These are phyloP conservation scores for Xiphorhynchus elegans DNA, from an alignment of 2,113 vertebrate species.

Conservation along the genomic window DNA sequence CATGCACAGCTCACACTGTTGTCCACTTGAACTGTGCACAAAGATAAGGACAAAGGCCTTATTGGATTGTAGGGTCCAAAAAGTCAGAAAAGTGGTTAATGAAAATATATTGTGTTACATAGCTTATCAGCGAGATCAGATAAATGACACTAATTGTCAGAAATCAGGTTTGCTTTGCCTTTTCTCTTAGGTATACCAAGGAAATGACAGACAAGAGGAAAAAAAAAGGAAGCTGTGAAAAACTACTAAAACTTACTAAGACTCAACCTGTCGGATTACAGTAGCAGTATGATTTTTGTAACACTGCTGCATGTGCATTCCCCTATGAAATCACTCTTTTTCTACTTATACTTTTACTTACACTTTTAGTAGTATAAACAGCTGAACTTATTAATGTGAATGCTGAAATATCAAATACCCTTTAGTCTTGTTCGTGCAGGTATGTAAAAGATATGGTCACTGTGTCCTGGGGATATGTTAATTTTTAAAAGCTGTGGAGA, in stretches of 20 bases:
- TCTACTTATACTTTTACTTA: no score
- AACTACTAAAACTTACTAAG: neutral
- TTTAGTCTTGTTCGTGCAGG: neutral
- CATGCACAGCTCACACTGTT: neutral
- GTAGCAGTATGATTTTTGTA: neutral
- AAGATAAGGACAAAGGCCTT: neutral
- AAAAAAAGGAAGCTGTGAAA: neutral
- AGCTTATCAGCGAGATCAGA: neutral
- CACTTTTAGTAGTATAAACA: neutral
- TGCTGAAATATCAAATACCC: neutral
- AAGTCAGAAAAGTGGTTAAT: neutral
- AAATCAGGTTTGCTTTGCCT: neutral
- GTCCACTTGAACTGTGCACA: neutral
- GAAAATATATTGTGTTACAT: neutral
- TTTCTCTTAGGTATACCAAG: neutral
- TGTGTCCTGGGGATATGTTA: neutral
- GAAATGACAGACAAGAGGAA: neutral
- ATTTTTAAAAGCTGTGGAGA: neutral
- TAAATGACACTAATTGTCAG: neutral
- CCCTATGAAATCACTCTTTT: neutral
- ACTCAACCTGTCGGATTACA: neutral
- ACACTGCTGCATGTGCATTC: neutral
- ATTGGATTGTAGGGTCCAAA: neutral
- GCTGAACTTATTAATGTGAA: neutral
- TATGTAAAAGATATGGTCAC: neutral